Conservation (phyloP, 2,888 invertebrate genomes). For the Tipula vernalis region DNA sequence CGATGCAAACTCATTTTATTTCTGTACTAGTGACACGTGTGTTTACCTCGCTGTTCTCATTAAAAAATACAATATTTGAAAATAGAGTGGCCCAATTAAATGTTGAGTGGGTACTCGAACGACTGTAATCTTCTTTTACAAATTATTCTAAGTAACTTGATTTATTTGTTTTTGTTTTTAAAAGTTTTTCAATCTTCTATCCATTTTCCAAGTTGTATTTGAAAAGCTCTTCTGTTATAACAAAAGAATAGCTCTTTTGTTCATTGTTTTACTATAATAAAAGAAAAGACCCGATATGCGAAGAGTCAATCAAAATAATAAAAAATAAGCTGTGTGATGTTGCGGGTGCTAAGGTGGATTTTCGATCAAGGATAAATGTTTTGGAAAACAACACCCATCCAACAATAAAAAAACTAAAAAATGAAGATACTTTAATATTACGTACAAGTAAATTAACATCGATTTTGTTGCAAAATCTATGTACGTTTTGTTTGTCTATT, state of each 20-base stretch:
- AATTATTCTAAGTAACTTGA: not conserved
- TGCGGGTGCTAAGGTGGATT: not conserved
- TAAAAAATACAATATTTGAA: not conserved
- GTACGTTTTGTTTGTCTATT: not conserved
- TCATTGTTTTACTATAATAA: not conserved
- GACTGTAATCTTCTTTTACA: not conserved
- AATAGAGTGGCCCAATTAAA: not conserved
- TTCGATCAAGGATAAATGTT: not conserved
- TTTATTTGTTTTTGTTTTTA: not conserved
- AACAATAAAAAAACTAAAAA: not conserved
- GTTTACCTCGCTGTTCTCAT: not conserved
- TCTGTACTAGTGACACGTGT: not conserved
- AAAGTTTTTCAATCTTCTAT: not conserved
- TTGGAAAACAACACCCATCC: not conserved
- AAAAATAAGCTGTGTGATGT: not conserved
- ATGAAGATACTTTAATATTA: not conserved
- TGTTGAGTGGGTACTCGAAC: not conserved
- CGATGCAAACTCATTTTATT: not conserved
- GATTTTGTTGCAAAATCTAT: not conserved
- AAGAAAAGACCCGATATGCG: not conserved
- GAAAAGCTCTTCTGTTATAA: not conserved
- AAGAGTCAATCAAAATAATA: not conserved
- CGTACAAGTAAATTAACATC: not conserved
- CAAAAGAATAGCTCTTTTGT: not conserved
- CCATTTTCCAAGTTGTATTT: not conserved